Base-by-base conservation (phyloP, 2,113 vertebrate species). In the Ailuropoda melanoleuca region DNA sequence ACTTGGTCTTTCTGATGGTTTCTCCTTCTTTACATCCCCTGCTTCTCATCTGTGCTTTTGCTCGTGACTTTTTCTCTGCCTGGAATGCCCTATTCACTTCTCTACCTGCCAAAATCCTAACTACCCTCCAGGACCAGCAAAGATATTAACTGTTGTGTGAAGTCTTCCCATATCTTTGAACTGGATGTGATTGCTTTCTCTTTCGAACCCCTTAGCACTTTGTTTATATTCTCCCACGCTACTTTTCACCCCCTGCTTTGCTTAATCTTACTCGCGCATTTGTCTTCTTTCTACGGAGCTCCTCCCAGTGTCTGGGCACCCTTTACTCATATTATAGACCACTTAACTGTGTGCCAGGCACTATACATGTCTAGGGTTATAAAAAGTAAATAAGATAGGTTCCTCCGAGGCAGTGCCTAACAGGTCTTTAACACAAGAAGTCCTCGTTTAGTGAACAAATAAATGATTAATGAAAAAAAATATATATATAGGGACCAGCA, bases 361-460 rank as follows among this genome's bases (percentile, higher is more conserved):
- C 85, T 37, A 6, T 68, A 37, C 66, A 87, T 74, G 26, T 55
- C 43, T 95, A 58, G 24, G 55, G 64, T 94, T 89, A 62, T 53
- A 75, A 74, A 92, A 64, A 58, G 66, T 78, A 18, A 93, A 4
- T 8, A 78, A 85, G 29, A 53, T 9, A 55, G 53, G 70, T 17
- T 53, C 21, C 24, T 34, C 7, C 58, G 58, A 84, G 53, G 37
- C 46, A 7, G 4, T 70, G 78, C 48, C 7, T 53, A 46, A 68
- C 29, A 83, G 19, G 50, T 87, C 58, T 62, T 87, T 68, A 88
- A 75, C 66, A 78, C 39, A 84, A 80, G 7, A 88, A 46, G 31
- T 39, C 17, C 26, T 90, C 74, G 55, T 88, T 86, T 95, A 82
- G 83, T 70, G 58, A 97, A 90, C 83, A 12, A 75, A 82, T 37